phyloP scores from a whole-genome alignment of 1,140 invertebrate species.

The Cydia pomonella region DNA sequence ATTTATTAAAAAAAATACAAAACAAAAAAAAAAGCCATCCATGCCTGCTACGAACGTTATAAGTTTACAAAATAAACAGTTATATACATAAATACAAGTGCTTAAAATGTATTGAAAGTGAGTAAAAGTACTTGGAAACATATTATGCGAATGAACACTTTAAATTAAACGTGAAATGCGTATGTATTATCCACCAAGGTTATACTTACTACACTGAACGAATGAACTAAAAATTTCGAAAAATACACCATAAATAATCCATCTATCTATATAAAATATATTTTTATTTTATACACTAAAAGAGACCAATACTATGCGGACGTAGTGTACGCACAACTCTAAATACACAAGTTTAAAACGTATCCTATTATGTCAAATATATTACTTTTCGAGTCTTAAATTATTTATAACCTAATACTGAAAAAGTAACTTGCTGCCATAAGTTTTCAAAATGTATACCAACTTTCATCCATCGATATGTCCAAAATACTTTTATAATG shows the following conservation, averaged over 20 bases:
- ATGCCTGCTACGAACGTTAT: slow-evolving; percentile 66
- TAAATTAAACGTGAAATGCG: slow-evolving; percentile 30
- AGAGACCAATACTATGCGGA: slow-evolving; percentile 62
- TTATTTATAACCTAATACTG: slow-evolving; percentile 70
- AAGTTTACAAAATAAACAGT: slow-evolving; percentile 60
- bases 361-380: slow-evolving; percentile 52
- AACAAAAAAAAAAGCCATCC: slow-evolving; percentile 66
- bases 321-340: slow-evolving; percentile 40
- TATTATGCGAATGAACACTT: slow-evolving; percentile 38
- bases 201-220: slow-evolving; percentile 45
- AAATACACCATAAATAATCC: slow-evolving; percentile 64
- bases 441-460: slow-evolving; percentile 57
- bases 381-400: slow-evolving; percentile 71
- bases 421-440: slow-evolving; percentile 57
- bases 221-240: slow-evolving; percentile 64
- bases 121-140: slow-evolving; percentile 42
- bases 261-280: slow-evolving; percentile 61
- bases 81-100: slow-evolving; percentile 61
- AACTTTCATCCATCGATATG: slow-evolving; percentile 62
- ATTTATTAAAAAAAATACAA: slow-evolving; percentile 77
- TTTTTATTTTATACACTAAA: slow-evolving; percentile 49
- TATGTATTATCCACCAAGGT: slow-evolving; percentile 34
- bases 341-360: slow-evolving; percentile 51
- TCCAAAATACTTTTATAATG: slow-evolving; percentile 50
- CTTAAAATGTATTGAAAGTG: slow-evolving; percentile 44